A percentile compares a stretch with the other conserved stretches of the same genome.
These are phyloP conservation scores for Cetoscarus ocellatus DNA, from an alignment of 2,797 vertebrate species.

Conservation along the genomic window DNA sequence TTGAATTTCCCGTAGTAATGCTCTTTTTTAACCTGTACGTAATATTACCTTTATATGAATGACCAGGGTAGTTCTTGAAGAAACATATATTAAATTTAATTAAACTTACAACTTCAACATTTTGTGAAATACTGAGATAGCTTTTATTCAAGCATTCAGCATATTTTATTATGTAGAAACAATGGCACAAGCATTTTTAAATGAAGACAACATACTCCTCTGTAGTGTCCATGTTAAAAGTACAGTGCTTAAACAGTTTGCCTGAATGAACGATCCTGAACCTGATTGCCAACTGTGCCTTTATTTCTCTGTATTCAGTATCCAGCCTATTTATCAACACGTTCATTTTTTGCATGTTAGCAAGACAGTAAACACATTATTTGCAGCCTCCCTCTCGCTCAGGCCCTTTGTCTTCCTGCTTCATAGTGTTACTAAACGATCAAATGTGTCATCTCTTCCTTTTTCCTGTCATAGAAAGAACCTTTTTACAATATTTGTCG, in stretches of 20 bases:
- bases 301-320: not conserved
- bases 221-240: not conserved
- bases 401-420: slow-evolving; percentile 29
- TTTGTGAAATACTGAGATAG: no score
- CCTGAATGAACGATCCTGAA: not conserved
- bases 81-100: no score
- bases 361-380: slow-evolving; percentile 37
- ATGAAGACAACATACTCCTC: no score
- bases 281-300: slow-evolving; percentile 1
- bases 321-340: slow-evolving; percentile 8
- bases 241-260: not conserved
- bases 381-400: slow-evolving; percentile 28
- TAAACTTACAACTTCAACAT: no score
- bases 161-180: no score
- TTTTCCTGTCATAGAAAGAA: slow-evolving; percentile 8
- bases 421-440: slow-evolving; percentile 21
- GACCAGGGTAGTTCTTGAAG: no score
- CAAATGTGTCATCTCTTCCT: slow-evolving; percentile 29
- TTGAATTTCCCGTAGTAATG: no score
- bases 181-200: no score
- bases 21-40: no score
- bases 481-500: slow-evolving; percentile 50
- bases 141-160: no score
- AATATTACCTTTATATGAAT: no score
- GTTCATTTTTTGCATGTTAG: slow-evolving; percentile 20